phyloP scores from a whole-genome alignment of 2,113 vertebrate genomes.

The Columba livia region DNA sequence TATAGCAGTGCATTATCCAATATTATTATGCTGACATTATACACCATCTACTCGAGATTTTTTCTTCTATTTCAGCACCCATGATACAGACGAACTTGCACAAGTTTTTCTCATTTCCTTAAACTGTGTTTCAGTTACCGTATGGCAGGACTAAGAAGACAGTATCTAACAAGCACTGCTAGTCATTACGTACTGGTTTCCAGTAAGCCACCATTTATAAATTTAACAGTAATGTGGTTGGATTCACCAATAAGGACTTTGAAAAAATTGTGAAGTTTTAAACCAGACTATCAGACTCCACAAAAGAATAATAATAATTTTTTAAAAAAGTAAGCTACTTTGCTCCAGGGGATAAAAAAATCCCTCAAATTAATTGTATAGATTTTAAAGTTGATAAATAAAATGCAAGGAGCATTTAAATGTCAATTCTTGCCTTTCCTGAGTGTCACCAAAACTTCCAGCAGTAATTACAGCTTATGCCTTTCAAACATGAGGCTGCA shows the following conservation, averaged over 20 bases:
- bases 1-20: background rate
- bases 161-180: background rate
- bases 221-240: background rate
- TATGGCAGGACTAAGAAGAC: background rate
- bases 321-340: background rate
- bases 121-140: background rate
- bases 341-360: background rate
- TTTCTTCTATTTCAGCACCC: background rate
- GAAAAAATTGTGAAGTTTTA: background rate
- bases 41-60: background rate
- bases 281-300: background rate
- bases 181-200: background rate
- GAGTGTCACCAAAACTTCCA: slow-evolving; percentile 13
- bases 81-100: background rate
- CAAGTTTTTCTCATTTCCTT: background rate
- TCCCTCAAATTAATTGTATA: background rate
- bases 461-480: background rate
- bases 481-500: background rate
- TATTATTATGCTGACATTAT: background rate
- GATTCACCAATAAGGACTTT: background rate
- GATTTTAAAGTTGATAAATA: background rate
- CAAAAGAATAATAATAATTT: background rate
- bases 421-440: background rate
- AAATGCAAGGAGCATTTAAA: background rate
- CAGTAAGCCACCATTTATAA: background rate